Evolutionary conservation across 2,113 vertebrate species (phyloP).

Genomic region (Aplodontia rufa): DNA sequence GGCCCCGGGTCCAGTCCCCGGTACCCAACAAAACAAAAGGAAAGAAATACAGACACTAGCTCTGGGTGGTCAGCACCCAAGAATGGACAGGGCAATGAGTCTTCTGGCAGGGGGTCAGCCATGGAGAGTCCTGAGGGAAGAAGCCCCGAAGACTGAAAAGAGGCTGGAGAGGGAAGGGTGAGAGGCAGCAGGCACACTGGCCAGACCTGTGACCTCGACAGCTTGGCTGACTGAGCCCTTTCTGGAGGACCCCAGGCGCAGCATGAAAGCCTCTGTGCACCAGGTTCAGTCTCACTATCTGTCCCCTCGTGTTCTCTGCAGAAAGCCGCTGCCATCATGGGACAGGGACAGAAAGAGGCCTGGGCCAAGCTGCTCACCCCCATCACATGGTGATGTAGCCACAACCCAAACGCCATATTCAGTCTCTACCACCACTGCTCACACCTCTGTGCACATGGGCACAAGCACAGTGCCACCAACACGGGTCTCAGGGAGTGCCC

Average conservation of each 20-base stretch:
- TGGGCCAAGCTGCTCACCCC: neutral
- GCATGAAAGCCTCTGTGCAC: neutral
- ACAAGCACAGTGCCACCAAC: rapidly evolving
- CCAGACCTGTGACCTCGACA: neutral
- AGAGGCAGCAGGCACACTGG: no score
- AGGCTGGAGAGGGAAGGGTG: no score
- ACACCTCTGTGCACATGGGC: neutral
- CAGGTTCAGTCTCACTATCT: neutral
- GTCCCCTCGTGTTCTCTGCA: neutral
- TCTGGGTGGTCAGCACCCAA: neutral
- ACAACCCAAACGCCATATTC: rapidly evolving
- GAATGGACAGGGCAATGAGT: rapidly evolving
- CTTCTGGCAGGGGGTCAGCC: neutral
- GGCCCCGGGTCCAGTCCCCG: neutral
- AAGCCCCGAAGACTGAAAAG: no score
- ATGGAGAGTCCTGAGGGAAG: neutral
- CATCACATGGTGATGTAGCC: neutral
- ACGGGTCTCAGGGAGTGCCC: neutral
- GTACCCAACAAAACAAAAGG: neutral
- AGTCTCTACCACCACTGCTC: neutral
- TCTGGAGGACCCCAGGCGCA: neutral
- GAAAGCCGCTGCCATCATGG: rapidly evolving
- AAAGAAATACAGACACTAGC: neutral
- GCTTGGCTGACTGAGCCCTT: neutral
- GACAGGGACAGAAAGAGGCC: neutral